Evolutionary conservation across 1,140 invertebrate species (phyloP).

Genomic region (Eciton burchellii): DNA sequence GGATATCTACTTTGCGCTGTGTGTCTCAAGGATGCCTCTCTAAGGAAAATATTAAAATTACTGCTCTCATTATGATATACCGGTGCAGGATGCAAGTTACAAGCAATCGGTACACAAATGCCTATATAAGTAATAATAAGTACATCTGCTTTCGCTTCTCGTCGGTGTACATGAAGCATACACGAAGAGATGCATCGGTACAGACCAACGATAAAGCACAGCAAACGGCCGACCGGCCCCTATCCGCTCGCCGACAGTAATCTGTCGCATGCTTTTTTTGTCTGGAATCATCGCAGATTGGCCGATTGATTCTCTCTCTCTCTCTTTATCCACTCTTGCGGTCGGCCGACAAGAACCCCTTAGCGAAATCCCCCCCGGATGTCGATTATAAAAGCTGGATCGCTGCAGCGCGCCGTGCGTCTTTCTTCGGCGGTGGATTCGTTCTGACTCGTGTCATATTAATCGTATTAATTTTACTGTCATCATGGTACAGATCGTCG

Average conservation of each 20-base stretch:
- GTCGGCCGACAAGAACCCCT: neutral
- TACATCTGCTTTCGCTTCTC: slow-evolving; percentile 24
- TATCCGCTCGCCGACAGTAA: slow-evolving; percentile 59
- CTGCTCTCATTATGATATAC: neutral
- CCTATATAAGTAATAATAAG: slow-evolving; percentile 40
- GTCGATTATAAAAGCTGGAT: slow-evolving; percentile 77
- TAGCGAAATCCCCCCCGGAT: slow-evolving; percentile 41
- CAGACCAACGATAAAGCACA: slow-evolving; percentile 50
- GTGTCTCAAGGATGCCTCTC: neutral
- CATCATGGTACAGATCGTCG: slow-evolving; percentile 79
- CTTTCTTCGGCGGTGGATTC: slow-evolving; percentile 16
- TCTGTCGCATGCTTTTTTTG: slow-evolving; percentile 64
- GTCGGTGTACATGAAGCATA: neutral
- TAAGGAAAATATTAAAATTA: slow-evolving; percentile 27
- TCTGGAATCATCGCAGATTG: slow-evolving; percentile 64
- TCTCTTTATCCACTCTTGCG: neutral
- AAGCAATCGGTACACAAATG: slow-evolving; percentile 1
- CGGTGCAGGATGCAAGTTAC: slow-evolving; percentile 43
- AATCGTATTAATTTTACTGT: neutral
- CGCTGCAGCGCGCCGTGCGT: slow-evolving; percentile 10
- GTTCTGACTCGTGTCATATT: slow-evolving; percentile 25
- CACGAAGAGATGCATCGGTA: slow-evolving; percentile 14
- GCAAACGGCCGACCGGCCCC: slow-evolving; percentile 4
- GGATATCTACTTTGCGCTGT: neutral
- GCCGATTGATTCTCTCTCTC: neutral